phyloP scores from a whole-genome alignment of 2,797 vertebrate species.

The Hylomyscus alleni region DNA sequence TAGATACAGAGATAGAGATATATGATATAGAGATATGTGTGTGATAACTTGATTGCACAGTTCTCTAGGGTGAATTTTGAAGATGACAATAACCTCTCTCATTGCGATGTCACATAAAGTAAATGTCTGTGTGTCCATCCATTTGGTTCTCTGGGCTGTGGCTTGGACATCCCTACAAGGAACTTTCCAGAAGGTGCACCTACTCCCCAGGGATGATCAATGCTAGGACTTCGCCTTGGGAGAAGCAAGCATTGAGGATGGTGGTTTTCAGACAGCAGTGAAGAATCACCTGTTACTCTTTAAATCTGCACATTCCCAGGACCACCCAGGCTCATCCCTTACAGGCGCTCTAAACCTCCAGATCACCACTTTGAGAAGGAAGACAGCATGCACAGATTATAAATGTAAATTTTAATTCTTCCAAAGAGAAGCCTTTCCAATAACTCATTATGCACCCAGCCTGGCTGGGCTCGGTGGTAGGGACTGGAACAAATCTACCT shows the following conservation, averaged over 20 bases:
- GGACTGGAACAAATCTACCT: accelerated
- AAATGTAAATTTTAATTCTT: not conserved
- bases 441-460: not conserved
- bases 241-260: not conserved
- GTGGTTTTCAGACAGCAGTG: not conserved
- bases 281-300: not conserved
- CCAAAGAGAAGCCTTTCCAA: not conserved
- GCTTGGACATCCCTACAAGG: not conserved
- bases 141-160: not conserved
- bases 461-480: not conserved
- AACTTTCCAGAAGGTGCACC: not conserved
- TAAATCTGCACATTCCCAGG: not conserved
- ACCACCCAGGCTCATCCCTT: not conserved
- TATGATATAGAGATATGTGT: not conserved
- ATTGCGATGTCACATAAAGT: not conserved
- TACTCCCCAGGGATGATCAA: not conserved
- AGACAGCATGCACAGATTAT: not conserved
- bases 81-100: not conserved
- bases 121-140: not conserved
- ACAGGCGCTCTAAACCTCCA: not conserved
- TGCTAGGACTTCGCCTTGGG: not conserved
- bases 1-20: no score
- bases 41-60: not conserved
- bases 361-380: not conserved
- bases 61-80: not conserved